Conservation (phyloP, 2,888 invertebrate genomes). For the Eustalomyia histrio region DNA sequence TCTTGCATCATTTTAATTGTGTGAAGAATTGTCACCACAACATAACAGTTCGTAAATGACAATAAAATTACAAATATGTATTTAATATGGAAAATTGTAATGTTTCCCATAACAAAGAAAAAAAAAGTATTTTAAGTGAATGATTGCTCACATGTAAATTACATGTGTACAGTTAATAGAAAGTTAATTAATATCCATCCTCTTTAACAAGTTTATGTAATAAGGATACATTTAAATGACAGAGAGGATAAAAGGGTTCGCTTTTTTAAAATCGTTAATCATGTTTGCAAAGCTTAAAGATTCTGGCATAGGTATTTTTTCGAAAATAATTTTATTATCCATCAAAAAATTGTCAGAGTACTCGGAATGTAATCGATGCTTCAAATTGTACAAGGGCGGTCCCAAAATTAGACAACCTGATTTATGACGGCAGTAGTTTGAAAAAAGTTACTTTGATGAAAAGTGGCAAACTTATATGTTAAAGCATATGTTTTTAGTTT, state of each 20-base stretch:
- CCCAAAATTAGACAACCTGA: no score
- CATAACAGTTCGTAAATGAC: slow-evolving; percentile 55
- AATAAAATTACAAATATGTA: slow-evolving; percentile 52
- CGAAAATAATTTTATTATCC: no score
- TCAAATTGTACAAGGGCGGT: no score
- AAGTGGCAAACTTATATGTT: no score
- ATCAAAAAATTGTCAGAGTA: no score
- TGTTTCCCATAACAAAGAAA: background rate
- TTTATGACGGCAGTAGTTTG: no score
- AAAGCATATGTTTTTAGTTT: no score
- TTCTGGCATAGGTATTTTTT: no score
- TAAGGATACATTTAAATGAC: background rate
- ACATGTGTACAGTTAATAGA: background rate
- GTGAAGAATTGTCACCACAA: slow-evolving; percentile 66
- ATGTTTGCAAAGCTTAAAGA: no score
- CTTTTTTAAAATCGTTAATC: no score
- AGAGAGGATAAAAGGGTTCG: background rate
- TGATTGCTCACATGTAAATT: background rate
- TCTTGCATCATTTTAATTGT: slow-evolving; percentile 63
- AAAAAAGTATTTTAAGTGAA: background rate
- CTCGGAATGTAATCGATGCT: no score
- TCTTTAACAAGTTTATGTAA: background rate
- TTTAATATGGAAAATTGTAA: slow-evolving; percentile 22
- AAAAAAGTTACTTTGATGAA: no score
- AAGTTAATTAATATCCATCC: background rate